These are phyloP conservation scores for Wiebesia pumilae DNA, from an alignment of 1,140 invertebrate species.

Conservation along the genomic window DNA sequence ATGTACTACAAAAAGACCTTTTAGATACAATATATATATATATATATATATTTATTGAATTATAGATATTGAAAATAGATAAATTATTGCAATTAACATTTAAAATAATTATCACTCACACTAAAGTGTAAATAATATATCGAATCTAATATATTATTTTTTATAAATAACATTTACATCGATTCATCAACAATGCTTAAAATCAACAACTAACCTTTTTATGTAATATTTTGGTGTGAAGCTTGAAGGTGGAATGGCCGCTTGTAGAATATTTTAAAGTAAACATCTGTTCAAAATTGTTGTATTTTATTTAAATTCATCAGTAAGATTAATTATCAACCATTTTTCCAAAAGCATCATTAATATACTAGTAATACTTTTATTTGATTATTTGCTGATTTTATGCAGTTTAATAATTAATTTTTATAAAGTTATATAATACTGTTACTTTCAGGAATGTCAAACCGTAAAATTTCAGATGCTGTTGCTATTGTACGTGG, in stretches of 20 bases:
- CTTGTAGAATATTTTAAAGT: not conserved
- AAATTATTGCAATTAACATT: too few relatives aligned
- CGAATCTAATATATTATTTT: too few relatives aligned
- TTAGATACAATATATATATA: too few relatives aligned
- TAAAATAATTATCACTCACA: too few relatives aligned
- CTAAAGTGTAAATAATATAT: too few relatives aligned
- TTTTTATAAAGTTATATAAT: not conserved
- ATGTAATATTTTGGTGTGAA: not conserved
- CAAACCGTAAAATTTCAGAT: constrained; percentile 65
- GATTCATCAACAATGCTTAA: not conserved
- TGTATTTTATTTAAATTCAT: not conserved
- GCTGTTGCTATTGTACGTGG: constrained; percentile 67
- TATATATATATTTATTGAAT: too few relatives aligned
- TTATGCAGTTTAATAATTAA: too few relatives aligned
- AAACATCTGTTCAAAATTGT: not conserved
- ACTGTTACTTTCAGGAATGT: constrained; percentile 59
- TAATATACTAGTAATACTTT: not conserved
- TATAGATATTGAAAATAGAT: too few relatives aligned
- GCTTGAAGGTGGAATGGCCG: not conserved
- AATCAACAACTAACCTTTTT: not conserved
- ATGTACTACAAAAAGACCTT: too few relatives aligned
- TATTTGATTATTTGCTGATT: not conserved
- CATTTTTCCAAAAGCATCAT: not conserved
- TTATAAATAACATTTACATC: too few relatives aligned
- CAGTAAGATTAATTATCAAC: not conserved